phyloP scores from a whole-genome alignment of 2,113 vertebrate genomes.

The Myrmecophaga tridactyla region DNA sequence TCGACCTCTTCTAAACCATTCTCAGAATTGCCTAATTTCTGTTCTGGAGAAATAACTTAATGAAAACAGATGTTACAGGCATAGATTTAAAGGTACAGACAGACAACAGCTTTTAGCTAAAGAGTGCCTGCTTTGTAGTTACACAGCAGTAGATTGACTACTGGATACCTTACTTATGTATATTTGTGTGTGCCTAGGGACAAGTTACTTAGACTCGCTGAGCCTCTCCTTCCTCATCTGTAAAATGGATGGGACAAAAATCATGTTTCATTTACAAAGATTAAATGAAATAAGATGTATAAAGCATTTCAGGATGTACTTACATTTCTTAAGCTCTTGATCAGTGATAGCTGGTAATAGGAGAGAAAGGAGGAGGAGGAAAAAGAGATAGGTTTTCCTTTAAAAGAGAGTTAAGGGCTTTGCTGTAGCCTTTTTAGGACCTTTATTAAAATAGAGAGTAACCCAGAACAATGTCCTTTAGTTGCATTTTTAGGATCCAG shows the following conservation, averaged over 20 bases:
- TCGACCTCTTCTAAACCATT: neutral
- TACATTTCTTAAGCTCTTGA: neutral
- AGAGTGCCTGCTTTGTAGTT: accelerated
- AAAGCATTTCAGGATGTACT: neutral
- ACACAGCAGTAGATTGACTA: neutral
- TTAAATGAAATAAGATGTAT: neutral
- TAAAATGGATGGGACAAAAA: neutral
- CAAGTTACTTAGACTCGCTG: neutral
- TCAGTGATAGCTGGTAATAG: neutral
- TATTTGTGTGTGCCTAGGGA: neutral
- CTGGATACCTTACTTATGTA: neutral
- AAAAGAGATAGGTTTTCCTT: neutral
- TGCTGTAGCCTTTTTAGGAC: neutral
- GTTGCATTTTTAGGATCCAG: neutral
- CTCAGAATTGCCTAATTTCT: neutral
- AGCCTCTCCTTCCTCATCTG: neutral
- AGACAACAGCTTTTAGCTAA: neutral
- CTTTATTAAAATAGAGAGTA: neutral
- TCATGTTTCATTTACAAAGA: neutral
- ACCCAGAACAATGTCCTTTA: neutral
- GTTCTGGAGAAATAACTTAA: neutral
- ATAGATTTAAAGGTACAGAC: neutral
- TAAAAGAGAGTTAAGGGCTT: neutral
- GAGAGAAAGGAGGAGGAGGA: neutral
- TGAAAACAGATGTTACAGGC: neutral